Percentiles rank a stretch among this genome's conserved stretches.
Evolutionary conservation across 2,113 vertebrate genomes (phyloP).

Genomic region (Pangasianodon gigas): DNA sequence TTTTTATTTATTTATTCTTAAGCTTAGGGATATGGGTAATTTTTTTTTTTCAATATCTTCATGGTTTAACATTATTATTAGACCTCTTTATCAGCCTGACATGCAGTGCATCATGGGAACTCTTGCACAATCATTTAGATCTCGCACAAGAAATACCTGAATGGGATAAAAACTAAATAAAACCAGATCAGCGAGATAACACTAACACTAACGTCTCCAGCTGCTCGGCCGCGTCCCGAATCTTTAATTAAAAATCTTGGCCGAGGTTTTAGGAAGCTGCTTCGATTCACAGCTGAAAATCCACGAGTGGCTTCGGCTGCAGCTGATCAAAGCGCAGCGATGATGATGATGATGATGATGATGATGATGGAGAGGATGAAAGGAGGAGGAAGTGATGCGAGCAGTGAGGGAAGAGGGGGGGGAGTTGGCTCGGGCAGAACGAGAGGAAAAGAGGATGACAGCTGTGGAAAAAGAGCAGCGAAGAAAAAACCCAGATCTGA

Average conservation of each 20-base stretch:
- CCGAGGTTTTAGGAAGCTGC: conserved; percentile 29
- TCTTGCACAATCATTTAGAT: neutral
- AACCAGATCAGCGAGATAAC: neutral
- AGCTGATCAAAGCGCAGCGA: conserved; percentile 47
- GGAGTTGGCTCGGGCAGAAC: neutral
- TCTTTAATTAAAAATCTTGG: conserved; percentile 53
- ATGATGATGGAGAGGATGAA: conserved; percentile 1
- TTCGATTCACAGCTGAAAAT: conserved; percentile 52
- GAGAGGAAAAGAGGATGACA: conserved; percentile 16
- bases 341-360: conserved; percentile 8
- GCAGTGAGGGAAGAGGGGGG: neutral
- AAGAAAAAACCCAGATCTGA: neutral
- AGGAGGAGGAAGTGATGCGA: neutral
- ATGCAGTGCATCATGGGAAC: neutral
- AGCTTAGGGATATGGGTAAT: neutral
- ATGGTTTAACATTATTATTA: neutral
- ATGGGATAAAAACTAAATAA: neutral
- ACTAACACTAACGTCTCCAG: neutral
- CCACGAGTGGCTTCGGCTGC: conserved; percentile 49
- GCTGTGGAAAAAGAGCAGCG: neutral
- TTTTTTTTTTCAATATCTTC: neutral
- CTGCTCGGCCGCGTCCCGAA: neutral
- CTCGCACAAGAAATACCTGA: neutral
- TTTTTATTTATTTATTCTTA: neutral
- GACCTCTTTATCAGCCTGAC: neutral